Base-by-base conservation (phyloP, 2,888 invertebrate species). In the Globia sparganii region DNA sequence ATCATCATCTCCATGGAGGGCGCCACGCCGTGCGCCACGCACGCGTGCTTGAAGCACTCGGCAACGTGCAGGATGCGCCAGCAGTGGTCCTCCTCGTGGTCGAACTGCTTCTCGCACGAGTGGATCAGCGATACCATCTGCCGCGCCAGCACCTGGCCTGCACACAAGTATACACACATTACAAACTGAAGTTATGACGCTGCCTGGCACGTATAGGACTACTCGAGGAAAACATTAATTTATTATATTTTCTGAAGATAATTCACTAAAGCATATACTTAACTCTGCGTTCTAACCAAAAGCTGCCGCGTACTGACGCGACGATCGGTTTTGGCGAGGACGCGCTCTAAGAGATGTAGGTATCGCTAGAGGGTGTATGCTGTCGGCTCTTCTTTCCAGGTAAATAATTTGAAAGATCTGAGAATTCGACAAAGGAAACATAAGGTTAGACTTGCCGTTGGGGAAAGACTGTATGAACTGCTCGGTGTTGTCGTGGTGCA, bases 401-500 rank as follows among this genome's bases (percentile, higher is more conserved):
- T 53, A 21, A 8, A n/a, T 34, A 43, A 28, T 77, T n/a, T 8
- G 37, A 28, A 18, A 46, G 1, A 37, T 28, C 21, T 21, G 2
- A n/a, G 18, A 28, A 76, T 37, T n/a, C 0, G 21, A 21, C 25
- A n/a, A 28, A 37, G 18, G 43, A 18, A 37, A 18, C 1, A n/a
- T 21, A 21, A 9, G 77, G 8, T 8, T 18, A 13, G 34, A 75
- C 72, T 84, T 83, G 94, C 96, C 96, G 74, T 96, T 95, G 4
- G 96, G 96, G 85, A 96, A 96, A 69, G 94, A 92, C 83, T 92
- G 93, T 89, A 96, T 94, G 90, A 96, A 96, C 59, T 91, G 69
- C 86, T 94, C 91, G 0, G 95, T 95, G 92, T 95, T 96, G 46
- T 93, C 92, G 87, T 96, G 96, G 87, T 96, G 96, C 94, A 96